Evolutionary conservation across 2,888 invertebrate genomes (phyloP).

Genomic region (Spodoptera exigua): DNA sequence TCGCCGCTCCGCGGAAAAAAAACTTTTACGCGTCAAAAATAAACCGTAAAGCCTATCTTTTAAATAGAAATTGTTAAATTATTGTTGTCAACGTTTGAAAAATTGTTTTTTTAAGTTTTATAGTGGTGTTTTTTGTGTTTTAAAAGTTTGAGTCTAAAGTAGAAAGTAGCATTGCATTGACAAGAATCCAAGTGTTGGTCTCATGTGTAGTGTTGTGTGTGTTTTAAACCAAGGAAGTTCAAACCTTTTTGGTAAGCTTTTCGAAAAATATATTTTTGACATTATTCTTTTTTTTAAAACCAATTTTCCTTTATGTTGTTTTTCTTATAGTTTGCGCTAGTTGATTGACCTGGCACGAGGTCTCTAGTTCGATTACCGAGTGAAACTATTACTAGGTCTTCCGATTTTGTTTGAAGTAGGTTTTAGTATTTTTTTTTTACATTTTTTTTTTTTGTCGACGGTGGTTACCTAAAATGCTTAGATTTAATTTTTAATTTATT

Average conservation of each 20-base stretch:
- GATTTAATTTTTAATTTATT: no score
- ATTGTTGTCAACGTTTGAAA: constrained; percentile 19
- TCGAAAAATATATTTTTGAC: no score
- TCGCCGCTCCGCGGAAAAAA: constrained; percentile 58
- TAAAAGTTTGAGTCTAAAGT: constrained; percentile 56
- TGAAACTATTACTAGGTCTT: no score
- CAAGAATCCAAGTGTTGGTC: constrained; percentile 67
- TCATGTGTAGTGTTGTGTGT: constrained; percentile 74
- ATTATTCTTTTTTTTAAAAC: no score
- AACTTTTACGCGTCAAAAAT: constrained; percentile 69
- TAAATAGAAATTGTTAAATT: constrained; percentile 40
- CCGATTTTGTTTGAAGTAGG: background rate
- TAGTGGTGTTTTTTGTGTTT: no score
- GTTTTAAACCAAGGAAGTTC: constrained; percentile 72
- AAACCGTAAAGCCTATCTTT: constrained; percentile 60
- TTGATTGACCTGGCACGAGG: no score
- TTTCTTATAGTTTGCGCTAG: no score
- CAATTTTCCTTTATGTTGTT: no score
- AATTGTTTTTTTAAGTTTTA: constrained; percentile 45
- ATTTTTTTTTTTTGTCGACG: no score
- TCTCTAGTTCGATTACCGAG: no score
- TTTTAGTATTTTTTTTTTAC: background rate
- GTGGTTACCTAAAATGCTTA: background rate
- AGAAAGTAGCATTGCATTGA: constrained; percentile 77
- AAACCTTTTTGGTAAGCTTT: constrained; percentile 61